Conservation (phyloP, 2,797 vertebrate species). For the Acanthurus leucopareius region DNA sequence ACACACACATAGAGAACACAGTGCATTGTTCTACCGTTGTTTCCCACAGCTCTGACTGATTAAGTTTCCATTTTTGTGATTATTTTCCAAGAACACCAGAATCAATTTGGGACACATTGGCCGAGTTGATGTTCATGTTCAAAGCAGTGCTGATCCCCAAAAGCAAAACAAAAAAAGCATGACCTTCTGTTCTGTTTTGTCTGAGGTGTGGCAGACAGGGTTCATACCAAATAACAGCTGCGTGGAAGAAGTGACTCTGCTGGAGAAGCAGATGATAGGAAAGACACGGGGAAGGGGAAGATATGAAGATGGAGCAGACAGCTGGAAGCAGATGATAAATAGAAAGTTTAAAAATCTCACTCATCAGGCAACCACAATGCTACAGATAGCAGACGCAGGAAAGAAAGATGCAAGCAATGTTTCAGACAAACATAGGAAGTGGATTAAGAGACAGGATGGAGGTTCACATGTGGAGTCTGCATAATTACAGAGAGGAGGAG, state of each 20-base stretch:
- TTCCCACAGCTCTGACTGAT: constrained; percentile 48
- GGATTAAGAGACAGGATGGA: background rate
- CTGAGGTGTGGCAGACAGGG: constrained; percentile 70
- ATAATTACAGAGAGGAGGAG: background rate
- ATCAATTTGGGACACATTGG: constrained; percentile 37
- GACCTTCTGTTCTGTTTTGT: constrained; percentile 68
- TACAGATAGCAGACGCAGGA: constrained; percentile 5
- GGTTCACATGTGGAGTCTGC: background rate
- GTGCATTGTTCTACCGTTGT: constrained; percentile 43
- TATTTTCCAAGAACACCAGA: constrained; percentile 56
- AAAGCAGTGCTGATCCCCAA: constrained; percentile 40
- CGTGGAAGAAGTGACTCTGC: constrained; percentile 70
- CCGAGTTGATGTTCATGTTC: constrained; percentile 45
- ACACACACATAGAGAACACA: constrained; percentile 25
- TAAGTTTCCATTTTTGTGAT: constrained; percentile 44
- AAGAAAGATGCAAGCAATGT: constrained; percentile 14
- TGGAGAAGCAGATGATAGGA: constrained; percentile 70
- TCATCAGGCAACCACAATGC: background rate
- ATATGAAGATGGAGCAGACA: constrained; percentile 50
- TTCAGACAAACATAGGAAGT: constrained; percentile 10
- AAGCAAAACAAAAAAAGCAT: constrained; percentile 16
- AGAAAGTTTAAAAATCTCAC: constrained; percentile 23
- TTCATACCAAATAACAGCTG: constrained; percentile 76
- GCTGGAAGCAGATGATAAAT: constrained; percentile 42
- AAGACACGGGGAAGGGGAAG: constrained; percentile 42